Evolutionary conservation across 2,797 vertebrate species (phyloP), one percentile per base, ranked within the genome.

Genomic region (Selene dorsalis): DNA sequence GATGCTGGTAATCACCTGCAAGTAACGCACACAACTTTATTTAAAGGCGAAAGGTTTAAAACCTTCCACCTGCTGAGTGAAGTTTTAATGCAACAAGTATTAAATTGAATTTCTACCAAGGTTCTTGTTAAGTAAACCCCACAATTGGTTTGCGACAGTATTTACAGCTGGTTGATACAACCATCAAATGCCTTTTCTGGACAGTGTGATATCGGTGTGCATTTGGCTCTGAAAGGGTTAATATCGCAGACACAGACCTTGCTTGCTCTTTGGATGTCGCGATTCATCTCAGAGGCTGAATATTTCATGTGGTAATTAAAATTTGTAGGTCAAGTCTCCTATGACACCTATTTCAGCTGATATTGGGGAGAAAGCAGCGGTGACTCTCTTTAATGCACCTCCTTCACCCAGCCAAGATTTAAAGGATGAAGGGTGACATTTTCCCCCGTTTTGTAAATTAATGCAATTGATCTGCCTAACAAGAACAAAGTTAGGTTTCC

Each of bases 361-460:
- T 96, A 91, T 92, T 60, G 91, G 94, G 92, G 83, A 94, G 94
- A 94, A 93, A 94, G 93, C 93, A 87, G 90, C 56, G 86, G 92
- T 93, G 64, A 91, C 91, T 92, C 94, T 95, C 92, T 87, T 95
- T 95, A 95, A 94, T 85, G 92, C 91, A 67, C 93, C 95, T 95
- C 94, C 95, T 95, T 96, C 89, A 59, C 92, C 75, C 81, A 87
- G 20, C 93, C 83, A 90, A 95, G 95, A 95, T 96, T 97, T 97
- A 97, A 95, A 96, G 95, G 96, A 97, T 97, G 95, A 97, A 96
- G 96, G 96, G 95, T 97, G 97, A 97, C 97, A 97, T 97, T 97
- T 96, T 94, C 94, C 95, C 95, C 95, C 94, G 91, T 96, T 97
- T 97, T 96, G 95, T 97, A 97, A 97, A 97, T 97, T 89, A 97